phyloP scores from a whole-genome alignment of 30 jellyfish, hydroid and myxozoan species.

The Aurelia sp. region DNA sequence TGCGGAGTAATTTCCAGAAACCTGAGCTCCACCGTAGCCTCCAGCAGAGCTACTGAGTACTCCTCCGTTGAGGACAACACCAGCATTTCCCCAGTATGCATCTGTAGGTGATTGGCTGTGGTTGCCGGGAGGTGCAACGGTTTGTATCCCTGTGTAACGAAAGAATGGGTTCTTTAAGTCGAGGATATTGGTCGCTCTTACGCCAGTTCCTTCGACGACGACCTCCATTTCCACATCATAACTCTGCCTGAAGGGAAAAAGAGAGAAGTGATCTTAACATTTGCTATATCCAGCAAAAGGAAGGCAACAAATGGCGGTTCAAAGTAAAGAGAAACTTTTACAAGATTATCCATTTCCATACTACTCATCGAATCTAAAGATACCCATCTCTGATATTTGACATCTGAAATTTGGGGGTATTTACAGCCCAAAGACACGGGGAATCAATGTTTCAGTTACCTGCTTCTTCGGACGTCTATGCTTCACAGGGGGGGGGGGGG shows the following conservation, averaged over 20 bases:
- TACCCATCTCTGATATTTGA: too few species aligned
- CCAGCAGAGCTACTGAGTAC: conserved; percentile 60
- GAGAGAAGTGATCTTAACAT: too few species aligned
- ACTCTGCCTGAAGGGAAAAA: conserved; percentile 74
- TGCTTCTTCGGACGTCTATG: too few species aligned
- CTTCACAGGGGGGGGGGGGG: too few species aligned
- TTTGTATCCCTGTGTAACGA: conserved; percentile 93
- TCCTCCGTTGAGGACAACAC: conserved; percentile 93
- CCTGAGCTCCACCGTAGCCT: conserved; percentile 79
- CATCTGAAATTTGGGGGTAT: too few species aligned
- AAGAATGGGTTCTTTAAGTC: conserved; percentile 96
- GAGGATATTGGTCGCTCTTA: conserved; percentile 80
- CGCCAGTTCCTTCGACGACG: conserved; percentile 95
- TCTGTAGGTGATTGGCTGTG: conserved; percentile 93
- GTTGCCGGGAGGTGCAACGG: conserved; percentile 92
- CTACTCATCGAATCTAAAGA: too few species aligned
- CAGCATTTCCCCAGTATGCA: conserved; percentile 94
- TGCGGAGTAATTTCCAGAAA: conserved; percentile 48
- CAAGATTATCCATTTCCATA: too few species aligned
- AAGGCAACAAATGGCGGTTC: too few species aligned
- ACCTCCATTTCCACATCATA: conserved; percentile 98
- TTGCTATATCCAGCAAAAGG: too few species aligned
- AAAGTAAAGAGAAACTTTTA: too few species aligned
- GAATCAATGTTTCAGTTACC: too few species aligned
- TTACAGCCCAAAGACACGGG: too few species aligned